These are phyloP conservation scores for Cheilosia soror DNA, from an alignment of 2,888 invertebrate genomes.

Conservation along the genomic window DNA sequence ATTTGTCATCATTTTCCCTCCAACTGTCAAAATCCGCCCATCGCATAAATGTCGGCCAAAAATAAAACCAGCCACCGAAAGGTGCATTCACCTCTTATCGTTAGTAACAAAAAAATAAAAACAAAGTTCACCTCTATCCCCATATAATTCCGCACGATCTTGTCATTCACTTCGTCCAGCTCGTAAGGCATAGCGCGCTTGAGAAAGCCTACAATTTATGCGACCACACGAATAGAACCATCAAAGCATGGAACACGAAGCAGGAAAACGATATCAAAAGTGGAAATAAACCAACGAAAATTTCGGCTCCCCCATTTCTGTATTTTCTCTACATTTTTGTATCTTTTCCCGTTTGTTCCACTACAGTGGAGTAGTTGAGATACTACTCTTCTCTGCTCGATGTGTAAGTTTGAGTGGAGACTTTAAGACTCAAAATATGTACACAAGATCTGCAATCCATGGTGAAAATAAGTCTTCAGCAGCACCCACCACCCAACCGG, in stretches of 20 bases:
- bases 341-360: conserved; percentile 18
- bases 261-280: conserved; percentile 22
- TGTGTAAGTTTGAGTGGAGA: conserved; percentile 7
- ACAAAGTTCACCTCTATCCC: conserved; percentile 47
- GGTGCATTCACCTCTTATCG: conserved; percentile 56
- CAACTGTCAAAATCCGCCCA: conserved; percentile 24
- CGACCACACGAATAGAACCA: conserved; percentile 38
- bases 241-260: conserved; percentile 39
- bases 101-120: conserved; percentile 5
- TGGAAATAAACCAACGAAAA: conserved; percentile 30
- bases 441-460: conserved; percentile 27
- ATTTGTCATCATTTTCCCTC: conserved; percentile 18
- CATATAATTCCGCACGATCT: conserved; percentile 62
- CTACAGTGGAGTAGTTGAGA: neutral
- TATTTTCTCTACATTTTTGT: conserved; percentile 2
- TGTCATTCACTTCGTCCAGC: conserved; percentile 53
- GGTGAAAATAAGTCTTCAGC: conserved; percentile 16
- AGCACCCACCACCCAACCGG: conserved; percentile 24
- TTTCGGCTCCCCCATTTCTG: conserved; percentile 11
- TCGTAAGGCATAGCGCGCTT: conserved; percentile 1
- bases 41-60: conserved; percentile 28
- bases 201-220: conserved; percentile 64
- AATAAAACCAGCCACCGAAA: conserved; percentile 46
- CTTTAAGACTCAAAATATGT: neutral
- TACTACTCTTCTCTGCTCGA: neutral